These are phyloP conservation scores for Luffia ferchaultella DNA, from an alignment of 2,888 invertebrate species.

Conservation along the genomic window DNA sequence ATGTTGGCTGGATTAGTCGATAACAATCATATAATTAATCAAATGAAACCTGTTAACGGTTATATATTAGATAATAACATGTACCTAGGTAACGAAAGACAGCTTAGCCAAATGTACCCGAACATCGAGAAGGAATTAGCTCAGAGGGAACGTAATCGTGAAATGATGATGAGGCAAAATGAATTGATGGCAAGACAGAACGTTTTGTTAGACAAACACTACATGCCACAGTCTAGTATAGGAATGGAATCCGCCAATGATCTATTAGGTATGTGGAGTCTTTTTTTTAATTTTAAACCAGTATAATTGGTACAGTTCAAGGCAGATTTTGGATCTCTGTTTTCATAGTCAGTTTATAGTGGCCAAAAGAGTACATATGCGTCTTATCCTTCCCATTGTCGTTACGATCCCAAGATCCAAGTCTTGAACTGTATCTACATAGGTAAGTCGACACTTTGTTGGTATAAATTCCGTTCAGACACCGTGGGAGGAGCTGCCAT, in stretches of 20 bases:
- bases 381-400: too few relatives aligned
- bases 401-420: too few relatives aligned
- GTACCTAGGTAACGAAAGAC: slow-evolving; percentile 42
- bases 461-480: too few relatives aligned
- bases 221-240: slow-evolving; percentile 48
- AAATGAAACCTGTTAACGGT: slow-evolving; percentile 37
- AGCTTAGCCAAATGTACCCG: slow-evolving; percentile 48
- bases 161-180: slow-evolving; percentile 15
- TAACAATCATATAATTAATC: slow-evolving; percentile 38
- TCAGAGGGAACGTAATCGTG: slow-evolving; percentile 37
- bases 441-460: too few relatives aligned
- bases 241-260: slow-evolving; percentile 54
- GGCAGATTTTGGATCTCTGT: not conserved
- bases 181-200: slow-evolving; percentile 50
- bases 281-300: slow-evolving; percentile 1
- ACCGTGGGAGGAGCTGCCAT: too few relatives aligned
- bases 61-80: slow-evolving; percentile 38
- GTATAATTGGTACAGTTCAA: not conserved
- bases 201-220: slow-evolving; percentile 49
- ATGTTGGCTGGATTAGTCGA: slow-evolving; percentile 50
- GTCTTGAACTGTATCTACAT: too few relatives aligned
- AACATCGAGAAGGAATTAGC: slow-evolving; percentile 43
- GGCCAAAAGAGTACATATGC: too few relatives aligned
- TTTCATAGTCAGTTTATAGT: too few relatives aligned
- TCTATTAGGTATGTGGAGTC: slow-evolving; percentile 46